A percentile compares a stretch with the other conserved stretches of the same genome.
phyloP scores from a whole-genome alignment of 2,113 vertebrate species.

The Bujurquina vittata region DNA sequence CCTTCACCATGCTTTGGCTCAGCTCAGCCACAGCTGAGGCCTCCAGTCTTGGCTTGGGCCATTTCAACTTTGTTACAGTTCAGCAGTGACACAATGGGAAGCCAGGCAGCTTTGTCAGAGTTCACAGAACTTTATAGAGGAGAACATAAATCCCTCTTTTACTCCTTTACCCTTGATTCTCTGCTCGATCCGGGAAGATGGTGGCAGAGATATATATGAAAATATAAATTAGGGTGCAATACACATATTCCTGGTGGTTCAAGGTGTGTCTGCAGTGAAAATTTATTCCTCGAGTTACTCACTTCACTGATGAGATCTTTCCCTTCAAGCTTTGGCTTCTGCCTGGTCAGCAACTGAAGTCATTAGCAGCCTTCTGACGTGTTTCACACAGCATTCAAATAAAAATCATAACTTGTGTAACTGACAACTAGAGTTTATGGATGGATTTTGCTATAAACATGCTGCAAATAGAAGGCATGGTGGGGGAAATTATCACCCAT shows the following conservation, averaged over 20 bases:
- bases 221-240: neutral
- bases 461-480: neutral
- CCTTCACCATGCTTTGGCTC: slow-evolving; percentile 76
- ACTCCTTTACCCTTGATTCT: neutral
- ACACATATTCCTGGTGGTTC: neutral
- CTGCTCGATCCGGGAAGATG: neutral
- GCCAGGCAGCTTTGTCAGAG: slow-evolving; percentile 48
- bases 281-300: too few relatives aligned
- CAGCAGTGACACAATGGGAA: slow-evolving; percentile 57
- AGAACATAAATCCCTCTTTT: slow-evolving; percentile 1
- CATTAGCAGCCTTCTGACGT: neutral
- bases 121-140: slow-evolving; percentile 47
- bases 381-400: neutral
- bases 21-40: slow-evolving; percentile 75
- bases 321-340: neutral
- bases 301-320: neutral
- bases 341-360: neutral
- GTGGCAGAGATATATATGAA: neutral
- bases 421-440: neutral
- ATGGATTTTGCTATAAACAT: neutral
- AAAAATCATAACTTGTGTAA: neutral
- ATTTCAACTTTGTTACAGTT: slow-evolving; percentile 77
- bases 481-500: neutral
- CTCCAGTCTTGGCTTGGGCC: slow-evolving; percentile 73
- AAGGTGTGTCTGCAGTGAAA: neutral